Evolutionary conservation across 2,113 vertebrate species (phyloP), one percentile per base, ranked within the genome.

Genomic region (Xiphophorus hellerii): DNA sequence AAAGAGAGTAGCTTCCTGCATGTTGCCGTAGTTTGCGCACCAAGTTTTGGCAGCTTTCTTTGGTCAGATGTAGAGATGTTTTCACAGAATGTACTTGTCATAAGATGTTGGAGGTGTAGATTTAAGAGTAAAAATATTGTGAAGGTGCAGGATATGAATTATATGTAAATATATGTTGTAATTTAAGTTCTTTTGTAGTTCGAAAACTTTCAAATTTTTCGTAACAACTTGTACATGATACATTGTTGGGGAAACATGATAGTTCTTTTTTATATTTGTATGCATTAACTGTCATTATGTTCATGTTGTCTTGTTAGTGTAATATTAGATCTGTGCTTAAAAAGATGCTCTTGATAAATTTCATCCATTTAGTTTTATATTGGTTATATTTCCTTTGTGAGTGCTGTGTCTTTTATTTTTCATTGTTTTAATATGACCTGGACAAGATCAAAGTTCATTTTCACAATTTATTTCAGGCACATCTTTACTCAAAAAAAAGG

Each of bases 151-250:
- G 66, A 87, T 84, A 54, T 89, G n/a, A 80, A 67, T 76, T 84
- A 83, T 76, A 74, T 95, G 94, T 94, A 94, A 90, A 95, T 94
- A 94, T 82, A 78, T 88, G 89, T 89, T 94, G 89, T 94, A 90
- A 91, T 88, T 91, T 92, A 90, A 87, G 87, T 92, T 90, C 91
- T 92, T 94, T 93, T 93, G 91, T 93, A 93, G 90, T 87, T 90
- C 62, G 76, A 82, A 88, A 84, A 85, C 71, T 85, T 86, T 92
- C 82, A 78, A 90, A 89, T 87, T 78, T 93, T 94, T 94, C 90
- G 85, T 87, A 93, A 93, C 83, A 85, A 86, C 86, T 87, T 94
- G 93, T 95, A 94, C 77, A 95, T 93, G 89, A 93, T 81, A 85
- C 86, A 83, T 92, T 89, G 83, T 85, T 92, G 90, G 83, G 81